Base-by-base conservation (phyloP, 2,888 invertebrate species). In the Rosalia funebris region DNA sequence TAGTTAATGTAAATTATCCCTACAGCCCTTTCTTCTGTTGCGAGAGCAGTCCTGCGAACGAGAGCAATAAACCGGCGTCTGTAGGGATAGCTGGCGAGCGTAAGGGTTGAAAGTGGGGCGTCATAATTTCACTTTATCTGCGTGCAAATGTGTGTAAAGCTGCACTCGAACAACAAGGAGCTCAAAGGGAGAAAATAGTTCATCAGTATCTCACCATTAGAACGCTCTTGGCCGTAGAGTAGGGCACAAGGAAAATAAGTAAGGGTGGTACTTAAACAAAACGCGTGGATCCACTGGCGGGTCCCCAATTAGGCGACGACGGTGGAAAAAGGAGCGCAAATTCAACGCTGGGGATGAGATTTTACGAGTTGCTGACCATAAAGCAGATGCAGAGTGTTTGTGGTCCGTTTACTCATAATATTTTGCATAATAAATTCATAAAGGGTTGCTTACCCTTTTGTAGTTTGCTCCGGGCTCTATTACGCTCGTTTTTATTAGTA, bases 391-490 rank as follows among this genome's bases (percentile, higher is more conserved):
- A 62, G 63, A 64, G 66, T 63, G 68, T 66, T 68, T 69, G 71
- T 59, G 67, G 69, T 63, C 57, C 50, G 62, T 60, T 62, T 62
- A 60, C 69, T 70, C 68, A 71, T 63, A 68, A 71, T 66, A 70
- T 72, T 70, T 70, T 66, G 68, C 69, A 71, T 72, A 71, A 72
- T 71, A 70, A 70, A 71, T 72, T 69, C 70, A 68, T 56, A 61
- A 63, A 63, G 61, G 62, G 60, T 52, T 52, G 63, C 47, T 37
- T 59, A 16, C 32, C 53, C 53, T 41, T 42, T 53, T 16, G 16
- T 42, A 32, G 31, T 53, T 42, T 5, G 42, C n/a, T 16, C 19
- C 50, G 19, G 37, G 41, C 42, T 46, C 20, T 44, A 11, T 32
- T 31, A n/a, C n/a, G 15, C n/a, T 32, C n/a, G 31, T 19, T 19